Base-by-base conservation (phyloP, 2,888 invertebrate genomes). In the Antitype chi region DNA sequence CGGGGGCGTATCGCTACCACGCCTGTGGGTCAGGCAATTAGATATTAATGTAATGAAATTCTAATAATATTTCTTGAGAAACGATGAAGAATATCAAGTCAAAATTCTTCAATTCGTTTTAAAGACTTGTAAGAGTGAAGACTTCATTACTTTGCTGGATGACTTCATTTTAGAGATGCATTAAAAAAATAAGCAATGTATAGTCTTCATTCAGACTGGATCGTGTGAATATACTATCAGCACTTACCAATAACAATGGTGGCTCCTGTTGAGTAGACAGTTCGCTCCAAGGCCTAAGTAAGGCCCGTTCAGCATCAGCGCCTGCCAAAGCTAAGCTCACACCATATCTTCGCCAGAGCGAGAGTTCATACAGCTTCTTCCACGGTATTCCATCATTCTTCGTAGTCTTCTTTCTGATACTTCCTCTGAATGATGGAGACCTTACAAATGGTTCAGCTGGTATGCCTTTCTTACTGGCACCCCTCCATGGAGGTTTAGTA, bases 331-430 rank as follows among this genome's bases (percentile, higher is more conserved):
- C 94, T 86, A 96, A 96, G 90, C 93, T 96, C 82, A 96, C 95
- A 69, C 96, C 96, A 85, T 93, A 97, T 94, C 97, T 96, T 91
- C 97, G 95, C 94, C 97, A 95, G 85, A 97, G 92, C 62, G 97
- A 97, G 91, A 97, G 93, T 89, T 97, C 97, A 89, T 97, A 95
- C 81, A 97, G 92, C 89, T 97, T 95, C 85, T 96, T 95, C 97
- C 97, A 97, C 59, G 97, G 95, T 64, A 97, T 91, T 23, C 94
- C 96, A 85, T 97, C 96, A 82, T 90, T 94, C 71, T 94, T 94
- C 55, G 90, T 87, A 60, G 93, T 94, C 85, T 94, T 94, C 92
- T 96, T 97, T 74, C 94, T 94, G 70, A 96, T 93, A 75, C 96
- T 96, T 25, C 95, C 95, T 70, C 97, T 93, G 57, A 96, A 91